phyloP scores from a whole-genome alignment of 2,888 invertebrate species.

The Furcula furcula region DNA sequence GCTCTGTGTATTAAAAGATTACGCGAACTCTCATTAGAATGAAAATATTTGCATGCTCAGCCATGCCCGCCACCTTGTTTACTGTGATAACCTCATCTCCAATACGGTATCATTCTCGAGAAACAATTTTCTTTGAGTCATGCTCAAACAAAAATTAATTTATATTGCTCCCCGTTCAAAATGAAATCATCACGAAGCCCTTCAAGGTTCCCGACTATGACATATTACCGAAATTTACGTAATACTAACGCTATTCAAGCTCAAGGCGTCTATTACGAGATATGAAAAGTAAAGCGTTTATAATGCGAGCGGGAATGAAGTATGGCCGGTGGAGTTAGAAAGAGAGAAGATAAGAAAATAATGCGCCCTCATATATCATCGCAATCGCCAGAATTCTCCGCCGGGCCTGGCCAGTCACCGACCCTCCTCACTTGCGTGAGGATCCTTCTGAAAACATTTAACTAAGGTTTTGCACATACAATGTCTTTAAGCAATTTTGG shows the following conservation, averaged over 20 bases:
- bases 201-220: constrained; percentile 48
- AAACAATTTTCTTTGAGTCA: constrained; percentile 57
- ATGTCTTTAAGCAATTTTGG: no score
- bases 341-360: constrained; percentile 81
- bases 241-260: constrained; percentile 64
- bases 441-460: constrained; percentile 68
- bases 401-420: constrained; percentile 58
- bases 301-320: constrained; percentile 74
- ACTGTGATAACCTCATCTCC: constrained; percentile 46
- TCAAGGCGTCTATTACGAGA: constrained; percentile 65
- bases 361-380: constrained; percentile 80
- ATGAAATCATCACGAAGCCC: constrained; percentile 56
- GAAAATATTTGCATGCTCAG: constrained; percentile 44
- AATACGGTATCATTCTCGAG: constrained; percentile 52
- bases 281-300: constrained; percentile 77
- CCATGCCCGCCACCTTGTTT: constrained; percentile 36
- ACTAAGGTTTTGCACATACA: constrained; percentile 38
- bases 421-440: constrained; percentile 68
- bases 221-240: constrained; percentile 69
- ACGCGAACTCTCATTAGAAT: constrained; percentile 39
- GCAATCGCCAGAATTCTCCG: constrained; percentile 76
- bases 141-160: constrained; percentile 61
- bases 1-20: constrained; percentile 42
- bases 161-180: constrained; percentile 47
- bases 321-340: constrained; percentile 77